A percentile compares a stretch with the other conserved stretches of the same genome.
These are phyloP conservation scores for Noctua pronuba DNA, from an alignment of 2,888 invertebrate genomes.

Conservation along the genomic window DNA sequence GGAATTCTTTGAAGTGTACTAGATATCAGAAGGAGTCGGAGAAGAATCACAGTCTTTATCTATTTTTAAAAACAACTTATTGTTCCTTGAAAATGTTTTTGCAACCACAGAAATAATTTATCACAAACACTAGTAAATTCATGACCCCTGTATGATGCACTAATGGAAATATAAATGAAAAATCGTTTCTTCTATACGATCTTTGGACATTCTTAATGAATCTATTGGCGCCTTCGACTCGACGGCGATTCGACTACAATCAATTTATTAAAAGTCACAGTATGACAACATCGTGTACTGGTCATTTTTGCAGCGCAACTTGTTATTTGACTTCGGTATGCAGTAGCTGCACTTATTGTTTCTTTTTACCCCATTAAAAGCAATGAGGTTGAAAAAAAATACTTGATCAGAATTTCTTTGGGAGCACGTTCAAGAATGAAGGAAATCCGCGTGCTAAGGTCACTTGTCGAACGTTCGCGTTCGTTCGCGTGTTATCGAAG, in stretches of 20 bases:
- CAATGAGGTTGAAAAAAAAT: neutral
- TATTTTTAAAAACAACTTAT: neutral
- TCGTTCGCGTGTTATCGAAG: conserved; percentile 46
- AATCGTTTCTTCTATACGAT: neutral
- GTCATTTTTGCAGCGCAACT: neutral
- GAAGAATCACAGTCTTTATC: neutral
- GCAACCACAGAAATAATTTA: neutral
- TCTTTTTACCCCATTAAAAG: neutral
- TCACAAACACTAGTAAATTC: neutral
- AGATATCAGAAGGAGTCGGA: neutral
- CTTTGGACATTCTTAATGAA: neutral
- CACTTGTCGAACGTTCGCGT: conserved; percentile 31
- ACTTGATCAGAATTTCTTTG: conserved; percentile 27
- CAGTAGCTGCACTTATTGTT: neutral
- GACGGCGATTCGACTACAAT: neutral
- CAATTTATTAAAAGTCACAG: neutral
- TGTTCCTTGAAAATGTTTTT: neutral
- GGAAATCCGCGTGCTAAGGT: conserved; percentile 61
- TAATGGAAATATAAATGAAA: too few species aligned
- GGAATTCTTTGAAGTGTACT: neutral
- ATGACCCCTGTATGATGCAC: neutral
- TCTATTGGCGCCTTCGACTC: neutral
- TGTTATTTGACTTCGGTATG: neutral
- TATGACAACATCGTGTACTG: neutral
- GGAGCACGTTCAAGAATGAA: conserved; percentile 42